These are phyloP conservation scores for Drosophila algonquin DNA, from an alignment of 2,888 invertebrate genomes.

Conservation along the genomic window DNA sequence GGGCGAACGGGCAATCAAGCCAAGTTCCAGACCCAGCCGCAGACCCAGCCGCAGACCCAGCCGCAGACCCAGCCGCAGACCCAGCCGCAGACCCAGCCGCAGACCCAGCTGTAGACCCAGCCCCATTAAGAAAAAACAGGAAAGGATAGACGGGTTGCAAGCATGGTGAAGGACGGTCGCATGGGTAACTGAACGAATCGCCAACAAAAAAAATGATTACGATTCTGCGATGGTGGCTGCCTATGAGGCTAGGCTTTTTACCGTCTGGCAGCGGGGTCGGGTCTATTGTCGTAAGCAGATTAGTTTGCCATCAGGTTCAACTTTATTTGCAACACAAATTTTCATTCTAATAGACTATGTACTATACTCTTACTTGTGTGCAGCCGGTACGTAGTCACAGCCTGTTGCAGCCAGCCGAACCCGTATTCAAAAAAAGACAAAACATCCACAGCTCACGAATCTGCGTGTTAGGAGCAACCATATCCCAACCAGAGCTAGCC, in stretches of 20 bases:
- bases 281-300: constrained; percentile 79
- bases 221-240: constrained; percentile 54
- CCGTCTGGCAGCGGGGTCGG: constrained; percentile 60
- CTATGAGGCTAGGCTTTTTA: constrained; percentile 23
- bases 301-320: constrained; percentile 80
- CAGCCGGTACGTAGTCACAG: constrained; percentile 45
- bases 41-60: constrained; percentile 20
- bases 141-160: constrained; percentile 64
- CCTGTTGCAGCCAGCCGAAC: constrained; percentile 45
- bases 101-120: constrained; percentile 19
- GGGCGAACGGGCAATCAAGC: constrained; percentile 5
- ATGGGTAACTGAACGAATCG: constrained; percentile 41
- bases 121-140: constrained; percentile 57
- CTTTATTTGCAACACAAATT: constrained; percentile 80
- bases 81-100: constrained; percentile 16
- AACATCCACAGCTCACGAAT: constrained; percentile 66
- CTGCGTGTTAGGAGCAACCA: constrained; percentile 64
- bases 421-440: constrained; percentile 39
- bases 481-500: constrained; percentile 58
- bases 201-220: constrained; percentile 73
- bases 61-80: constrained; percentile 16
- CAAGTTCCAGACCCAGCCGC: constrained; percentile 42
- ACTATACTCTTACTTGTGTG: constrained; percentile 50
- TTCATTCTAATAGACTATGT: constrained; percentile 63
- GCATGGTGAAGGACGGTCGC: constrained; percentile 72